Base-by-base conservation (phyloP, 2,797 vertebrate species). In the Parambassis ranga region DNA sequence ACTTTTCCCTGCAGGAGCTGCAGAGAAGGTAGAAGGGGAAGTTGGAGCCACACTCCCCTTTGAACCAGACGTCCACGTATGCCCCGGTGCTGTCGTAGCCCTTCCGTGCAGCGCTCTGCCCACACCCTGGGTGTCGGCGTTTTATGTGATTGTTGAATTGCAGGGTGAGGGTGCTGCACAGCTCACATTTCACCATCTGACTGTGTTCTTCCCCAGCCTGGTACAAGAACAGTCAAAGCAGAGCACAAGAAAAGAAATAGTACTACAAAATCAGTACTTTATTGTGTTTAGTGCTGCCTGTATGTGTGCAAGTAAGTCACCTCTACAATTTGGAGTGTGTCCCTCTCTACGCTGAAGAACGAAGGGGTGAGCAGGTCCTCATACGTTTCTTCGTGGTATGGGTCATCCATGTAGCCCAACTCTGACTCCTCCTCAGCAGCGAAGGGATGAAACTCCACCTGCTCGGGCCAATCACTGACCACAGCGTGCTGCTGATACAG, bases 21-120 rank as follows among this genome's bases (percentile, higher is more conserved):
- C 93, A 94, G 19, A 94, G 90, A 31, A 94, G 91, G 85, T 94
- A 94, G 74, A 94, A 94, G 2, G 93, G 92, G 65, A 92, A 94
- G 56, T 93, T 93, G 15, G 93, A 93, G 46, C 93, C 93, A 27
- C 93, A 94, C 51, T 94, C 93, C 13, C 93, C 93, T 68, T 93
- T 93, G 52, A 94, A 94, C 93, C 93, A 94, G 62, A 93, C 93
- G 15, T 94, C 92, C 65, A 94, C 92, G 3, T 94, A 94, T 30
- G 91, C 85, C 7, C 93, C 93, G 0, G 92, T 92, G 81, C 92
- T 94, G 80, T 93, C 92, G 50, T 94, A 94, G 49, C 93, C 93
- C 24, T 91, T 90, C 7, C 92, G 91, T 0, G 91, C 92, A 3
- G 92, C 91, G 22, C 92, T 93, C 82, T 92, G 92, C 15, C 93